Evolutionary conservation across 2,888 invertebrate genomes (phyloP).

Genomic region (Scrobipalpa atriplicella): DNA sequence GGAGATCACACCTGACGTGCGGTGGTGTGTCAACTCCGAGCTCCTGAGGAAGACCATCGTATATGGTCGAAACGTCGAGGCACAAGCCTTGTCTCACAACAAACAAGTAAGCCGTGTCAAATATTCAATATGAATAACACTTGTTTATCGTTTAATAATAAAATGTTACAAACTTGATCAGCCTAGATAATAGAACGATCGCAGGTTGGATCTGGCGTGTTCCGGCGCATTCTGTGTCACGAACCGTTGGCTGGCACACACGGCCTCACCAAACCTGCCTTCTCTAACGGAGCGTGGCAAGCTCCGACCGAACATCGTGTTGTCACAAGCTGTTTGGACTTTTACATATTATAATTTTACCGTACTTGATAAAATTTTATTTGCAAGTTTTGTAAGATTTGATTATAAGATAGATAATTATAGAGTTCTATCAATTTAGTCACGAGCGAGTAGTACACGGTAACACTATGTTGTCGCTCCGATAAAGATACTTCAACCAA

Average conservation of each 20-base stretch:
- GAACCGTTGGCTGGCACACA: conserved; percentile 33
- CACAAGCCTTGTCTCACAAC: too few species aligned
- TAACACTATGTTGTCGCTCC: neutral
- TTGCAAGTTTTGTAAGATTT: neutral
- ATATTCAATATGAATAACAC: too few species aligned
- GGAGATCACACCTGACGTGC: too few species aligned
- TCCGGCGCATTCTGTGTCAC: conserved; percentile 28
- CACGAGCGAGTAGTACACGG: neutral
- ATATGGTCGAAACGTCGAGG: too few species aligned
- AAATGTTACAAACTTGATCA: neutral
- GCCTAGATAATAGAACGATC: conserved; percentile 7
- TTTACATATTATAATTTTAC: neutral
- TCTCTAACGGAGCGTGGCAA: conserved; percentile 45
- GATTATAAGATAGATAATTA: neutral
- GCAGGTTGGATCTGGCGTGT: conserved; percentile 10
- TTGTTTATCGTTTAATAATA: too few species aligned
- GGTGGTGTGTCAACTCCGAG: too few species aligned
- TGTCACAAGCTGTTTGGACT: neutral
- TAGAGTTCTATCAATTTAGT: neutral
- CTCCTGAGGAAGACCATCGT: too few species aligned
- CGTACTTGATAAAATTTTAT: neutral
- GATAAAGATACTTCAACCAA: conserved; percentile 32
- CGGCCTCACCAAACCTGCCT: conserved; percentile 48
- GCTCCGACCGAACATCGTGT: conserved; percentile 18
- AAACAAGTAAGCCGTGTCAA: too few species aligned